Percentiles rank a stretch among this genome's conserved stretches.
These are phyloP conservation scores for Danaus melanippus DNA, from an alignment of 1,140 invertebrate genomes.

Conservation along the genomic window DNA sequence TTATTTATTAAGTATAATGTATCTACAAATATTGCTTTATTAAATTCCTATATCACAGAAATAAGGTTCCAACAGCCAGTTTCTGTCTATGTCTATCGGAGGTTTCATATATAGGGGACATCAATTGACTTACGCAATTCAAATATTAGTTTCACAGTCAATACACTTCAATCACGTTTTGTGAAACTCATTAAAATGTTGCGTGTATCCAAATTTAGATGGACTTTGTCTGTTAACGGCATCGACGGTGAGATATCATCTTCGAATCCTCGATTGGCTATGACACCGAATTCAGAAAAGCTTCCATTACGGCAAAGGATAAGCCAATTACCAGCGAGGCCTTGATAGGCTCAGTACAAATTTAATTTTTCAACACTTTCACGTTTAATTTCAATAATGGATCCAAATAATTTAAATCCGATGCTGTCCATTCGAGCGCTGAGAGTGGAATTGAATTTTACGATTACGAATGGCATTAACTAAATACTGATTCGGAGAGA, in stretches of 20 bases:
- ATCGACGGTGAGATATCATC: not conserved
- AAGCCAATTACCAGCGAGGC: slow-evolving; percentile 45
- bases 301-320: slow-evolving; percentile 40
- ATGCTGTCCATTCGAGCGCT: slow-evolving; percentile 13
- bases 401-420: slow-evolving; percentile 36
- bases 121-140: too few relatives aligned
- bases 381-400: slow-evolving; percentile 45
- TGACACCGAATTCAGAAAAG: slow-evolving; percentile 29
- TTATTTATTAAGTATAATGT: too few relatives aligned
- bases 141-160: too few relatives aligned
- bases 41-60: too few relatives aligned
- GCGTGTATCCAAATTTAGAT: too few relatives aligned
- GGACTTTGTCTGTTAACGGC: too few relatives aligned
- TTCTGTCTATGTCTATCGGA: too few relatives aligned
- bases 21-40: too few relatives aligned
- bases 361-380: slow-evolving; percentile 55
- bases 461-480: slow-evolving; percentile 3
- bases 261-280: slow-evolving; percentile 30
- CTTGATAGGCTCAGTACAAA: slow-evolving; percentile 41
- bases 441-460: slow-evolving; percentile 24
- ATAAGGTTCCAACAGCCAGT: too few relatives aligned
- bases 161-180: too few relatives aligned
- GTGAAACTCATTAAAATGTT: too few relatives aligned
- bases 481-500: not conserved
- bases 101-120: too few relatives aligned